Base-by-base conservation (phyloP, 2,888 invertebrate species). In the Aricia artaxerxes region DNA sequence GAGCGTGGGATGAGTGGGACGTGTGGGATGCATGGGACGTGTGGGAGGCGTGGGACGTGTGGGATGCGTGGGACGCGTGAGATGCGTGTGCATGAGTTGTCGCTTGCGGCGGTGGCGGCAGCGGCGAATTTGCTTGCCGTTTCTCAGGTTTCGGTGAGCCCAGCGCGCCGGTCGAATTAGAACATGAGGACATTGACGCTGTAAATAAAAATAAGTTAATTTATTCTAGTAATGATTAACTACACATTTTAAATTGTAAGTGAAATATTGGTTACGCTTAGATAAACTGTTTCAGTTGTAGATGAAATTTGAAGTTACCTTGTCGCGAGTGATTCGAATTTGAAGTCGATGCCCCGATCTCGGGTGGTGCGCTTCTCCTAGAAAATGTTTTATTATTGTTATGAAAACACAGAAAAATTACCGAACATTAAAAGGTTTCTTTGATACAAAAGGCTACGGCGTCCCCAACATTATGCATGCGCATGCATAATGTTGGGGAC, bases 111-210 rank as follows among this genome's bases (percentile, higher is more conserved):
- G 97, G 97, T 3, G 98, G 98, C 5, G 98, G 98, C 49, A 98
- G 90, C 0, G 98, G 98, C 0, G 98, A 98, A 89, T 98, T 98
- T 0, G 98, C 98, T 89, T 97, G 97, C 2, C 98, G 95, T 91
- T 98, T 97, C 90, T 98, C 98, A 0, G 98, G 98, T 88, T 98
- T 98, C 0, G 98, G 98, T 0, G 98, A 98, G 16, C 97, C 97
- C n/a, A 97, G 92, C 85, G 97, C 97, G 53, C 96, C 96, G 82
- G 96, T 95, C 5, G 97, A 96, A 82, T 96, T 96, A 24, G 95
- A 95, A 82, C 96, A 96, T 1, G 97, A 97, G 4, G 97, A 97
- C 13, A 97, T 97, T 1, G 97, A 97, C 91, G 91, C 94, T 93
- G 83, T 13, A 78, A 44, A 79, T 31, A 57, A 16, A 7, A 44